Conservation (phyloP, 2,888 invertebrate species). For the Keiferia lycopersicella region DNA sequence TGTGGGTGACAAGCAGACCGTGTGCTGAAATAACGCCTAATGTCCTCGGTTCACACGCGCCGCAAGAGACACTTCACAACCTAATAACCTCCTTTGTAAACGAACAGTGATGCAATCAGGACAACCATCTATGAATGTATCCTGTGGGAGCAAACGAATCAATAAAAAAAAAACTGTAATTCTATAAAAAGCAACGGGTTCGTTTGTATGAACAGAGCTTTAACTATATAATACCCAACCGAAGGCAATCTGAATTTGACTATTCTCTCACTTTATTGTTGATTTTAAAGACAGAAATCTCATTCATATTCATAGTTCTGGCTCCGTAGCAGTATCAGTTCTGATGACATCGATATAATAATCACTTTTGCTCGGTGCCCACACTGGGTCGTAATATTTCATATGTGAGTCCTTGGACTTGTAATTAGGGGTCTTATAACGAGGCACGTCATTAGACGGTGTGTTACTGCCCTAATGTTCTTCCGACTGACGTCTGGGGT, state of each 20-base stretch:
- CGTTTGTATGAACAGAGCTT: neutral
- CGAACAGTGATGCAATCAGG: neutral
- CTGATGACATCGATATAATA: constrained; percentile 45
- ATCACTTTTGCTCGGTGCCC: constrained; percentile 32
- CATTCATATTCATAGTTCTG: constrained; percentile 36
- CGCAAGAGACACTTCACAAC: constrained; percentile 11
- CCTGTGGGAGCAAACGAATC: neutral
- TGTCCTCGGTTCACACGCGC: constrained; percentile 26
- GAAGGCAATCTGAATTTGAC: neutral
- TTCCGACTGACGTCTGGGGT: constrained; percentile 48
- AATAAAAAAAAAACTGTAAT: neutral
- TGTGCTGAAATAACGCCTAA: constrained; percentile 28
- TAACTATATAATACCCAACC: neutral
- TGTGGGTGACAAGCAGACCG: constrained; percentile 8
- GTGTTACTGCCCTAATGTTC: constrained; percentile 59
- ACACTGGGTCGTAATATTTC: constrained; percentile 36
- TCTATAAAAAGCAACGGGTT: neutral
- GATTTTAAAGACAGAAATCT: constrained; percentile 20
- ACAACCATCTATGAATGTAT: too few species aligned
- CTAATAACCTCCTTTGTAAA: neutral
- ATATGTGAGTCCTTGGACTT: constrained; percentile 49
- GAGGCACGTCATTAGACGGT: constrained; percentile 57
- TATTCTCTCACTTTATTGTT: constrained; percentile 19
- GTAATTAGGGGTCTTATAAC: constrained; percentile 62
- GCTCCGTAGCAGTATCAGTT: constrained; percentile 38